phyloP scores from a whole-genome alignment of 2,797 vertebrate species.

The Phalloptychus januarius region DNA sequence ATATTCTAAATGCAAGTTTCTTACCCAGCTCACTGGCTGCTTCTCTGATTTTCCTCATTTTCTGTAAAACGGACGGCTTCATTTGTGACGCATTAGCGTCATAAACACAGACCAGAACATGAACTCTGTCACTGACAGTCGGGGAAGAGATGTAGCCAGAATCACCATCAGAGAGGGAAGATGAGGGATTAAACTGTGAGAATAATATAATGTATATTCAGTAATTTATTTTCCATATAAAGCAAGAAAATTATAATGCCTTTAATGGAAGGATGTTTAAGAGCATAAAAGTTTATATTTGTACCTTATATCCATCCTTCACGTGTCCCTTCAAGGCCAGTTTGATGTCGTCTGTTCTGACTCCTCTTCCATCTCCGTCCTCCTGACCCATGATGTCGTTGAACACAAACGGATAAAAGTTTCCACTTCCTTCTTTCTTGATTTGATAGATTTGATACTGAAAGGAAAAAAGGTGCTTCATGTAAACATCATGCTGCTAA shows the following conservation, averaged over 20 bases:
- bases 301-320: conserved; percentile 4
- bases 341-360: conserved; percentile 23
- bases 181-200: conserved; percentile 14
- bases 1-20: background rate
- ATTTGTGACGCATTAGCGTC: background rate
- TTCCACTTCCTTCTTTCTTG: conserved; percentile 39
- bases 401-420: conserved; percentile 38
- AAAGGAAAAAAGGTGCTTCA: background rate
- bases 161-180: background rate
- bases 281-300: background rate
- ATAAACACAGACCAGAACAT: conserved; percentile 36
- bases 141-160: background rate
- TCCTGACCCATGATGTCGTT: conserved; percentile 52
- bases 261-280: background rate
- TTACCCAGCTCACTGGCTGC: conserved; percentile 25
- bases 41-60: conserved; percentile 24
- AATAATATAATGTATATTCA: background rate
- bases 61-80: background rate
- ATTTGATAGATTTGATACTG: conserved; percentile 8
- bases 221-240: background rate
- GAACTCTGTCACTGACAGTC: conserved; percentile 16
- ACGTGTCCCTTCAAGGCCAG: conserved; percentile 29
- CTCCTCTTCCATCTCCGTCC: accelerated
- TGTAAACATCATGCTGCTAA: background rate
- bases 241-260: background rate